Base-by-base conservation (phyloP, 2,113 vertebrate genomes). In the Bostrychus sinensis region DNA sequence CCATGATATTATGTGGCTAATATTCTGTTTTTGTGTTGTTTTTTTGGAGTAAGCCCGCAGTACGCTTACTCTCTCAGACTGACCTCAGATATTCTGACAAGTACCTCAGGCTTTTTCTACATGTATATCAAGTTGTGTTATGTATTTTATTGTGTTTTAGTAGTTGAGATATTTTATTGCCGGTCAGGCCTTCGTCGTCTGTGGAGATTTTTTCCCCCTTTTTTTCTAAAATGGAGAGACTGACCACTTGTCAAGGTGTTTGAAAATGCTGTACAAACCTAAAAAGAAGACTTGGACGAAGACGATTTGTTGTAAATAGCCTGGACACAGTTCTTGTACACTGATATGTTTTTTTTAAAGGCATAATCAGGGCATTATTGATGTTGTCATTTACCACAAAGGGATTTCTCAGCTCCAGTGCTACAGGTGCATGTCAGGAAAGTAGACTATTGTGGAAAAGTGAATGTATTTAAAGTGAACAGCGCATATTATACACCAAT, bases 101-200 rank as follows among this genome's bases (percentile, higher is more conserved):
- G 83, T 90, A 90, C 89, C 89, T 90, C 89, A 90, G 89, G 89
- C 85, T 88, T 90, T 90, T 89, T 89, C 86, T 88, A 90, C 86
- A 88, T 86, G 84, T 89, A 86, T 87, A 86, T 88, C 75, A 64
- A 85, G 66, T 82, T 87, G 77, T 87, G 78, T 89, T 86, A 81
- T 82, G 83, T 87, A 88, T 87, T 88, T 82, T 82, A 86, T 89
- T 82, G 82, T 90, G 86, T 88, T 88, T 89, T 83, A 86, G 83
- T 89, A 77, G 87, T 81, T 36, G 74, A 88, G 65, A 87, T 84
- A 86, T 87, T 89, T 86, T 88, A 88, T 86, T 86, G 81, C 81
- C 55, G 46, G 59, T 85, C 54, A 57, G 83, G 72, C 72, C 78
- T 85, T 70, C 73, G 28, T 77, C 77, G 80, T 84, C 80, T 82